A percentile compares a stretch with the other conserved stretches of the same genome.
Conservation (phyloP, 2,888 invertebrate species). For the Platycheirus rosarum region DNA sequence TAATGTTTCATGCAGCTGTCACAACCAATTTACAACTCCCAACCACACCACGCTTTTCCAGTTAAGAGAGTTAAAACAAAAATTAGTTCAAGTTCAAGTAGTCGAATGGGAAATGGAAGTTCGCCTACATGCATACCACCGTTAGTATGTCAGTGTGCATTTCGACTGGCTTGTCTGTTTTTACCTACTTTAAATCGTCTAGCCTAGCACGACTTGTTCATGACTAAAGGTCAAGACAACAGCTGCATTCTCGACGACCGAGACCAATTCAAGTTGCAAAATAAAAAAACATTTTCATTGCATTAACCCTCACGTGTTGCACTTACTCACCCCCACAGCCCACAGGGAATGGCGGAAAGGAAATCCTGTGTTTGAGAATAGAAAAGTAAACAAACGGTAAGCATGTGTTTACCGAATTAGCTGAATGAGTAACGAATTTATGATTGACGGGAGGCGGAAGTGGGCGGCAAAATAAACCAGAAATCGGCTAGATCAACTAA, state of each 20-base stretch:
- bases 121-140: conserved; percentile 60
- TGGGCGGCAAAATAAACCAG: not conserved
- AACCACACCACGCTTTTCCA: conserved; percentile 46
- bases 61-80: conserved; percentile 1
- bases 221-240: conserved; percentile 63
- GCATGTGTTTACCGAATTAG: conserved; percentile 15
- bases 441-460: conserved; percentile 9
- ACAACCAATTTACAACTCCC: conserved; percentile 70
- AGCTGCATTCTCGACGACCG: conserved; percentile 22
- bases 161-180: too few relatives aligned
- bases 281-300: not conserved
- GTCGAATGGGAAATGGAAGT: conserved; percentile 63
- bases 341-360: not conserved
- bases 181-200: conserved; percentile 12
- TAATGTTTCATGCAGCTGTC: conserved; percentile 63
- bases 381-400: conserved; percentile 19
- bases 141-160: not conserved
- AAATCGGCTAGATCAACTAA: conserved; percentile 52
- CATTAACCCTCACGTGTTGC: conserved; percentile 32
- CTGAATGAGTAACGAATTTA: conserved; percentile 49
- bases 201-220: conserved; percentile 48
- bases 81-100: conserved; percentile 71
- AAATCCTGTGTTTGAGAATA: conserved; percentile 8
- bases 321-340: not conserved
- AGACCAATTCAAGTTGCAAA: conserved; percentile 1